Evolutionary conservation across 2,797 vertebrate species (phyloP), one percentile per base, ranked within the genome.

Genomic region (Pseudochromis fuscus): DNA sequence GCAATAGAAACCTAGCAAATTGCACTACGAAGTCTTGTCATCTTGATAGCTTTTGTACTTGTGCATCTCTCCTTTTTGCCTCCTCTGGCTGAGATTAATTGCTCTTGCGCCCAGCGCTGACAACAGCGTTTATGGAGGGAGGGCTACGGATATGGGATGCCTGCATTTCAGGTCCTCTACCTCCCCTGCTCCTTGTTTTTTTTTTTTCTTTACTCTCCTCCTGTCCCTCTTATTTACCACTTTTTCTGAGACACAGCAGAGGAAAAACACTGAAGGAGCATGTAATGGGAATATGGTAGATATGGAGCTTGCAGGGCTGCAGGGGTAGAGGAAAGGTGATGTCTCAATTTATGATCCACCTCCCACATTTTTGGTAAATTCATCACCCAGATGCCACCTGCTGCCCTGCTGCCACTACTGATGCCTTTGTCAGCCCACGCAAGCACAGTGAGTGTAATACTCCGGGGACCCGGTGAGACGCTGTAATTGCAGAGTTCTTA

Each of bases 21-120:
- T 91, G 75, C 82, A 70, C 70, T 61, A 85, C 69, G 5, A 85
- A 79, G 77, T 88, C 87, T 85, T 93, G 90, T 92, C 93, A 89
- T 92, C 89, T 76, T 82, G 81, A 92, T 90, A 85, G 88, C 91
- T 88, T 91, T 90, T 91, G 84, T 91, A 81, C 81, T 86, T 78
- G 77, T 77, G 77, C 67, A 58, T 87, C 79, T 88, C 69, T 89
- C 66, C 77, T 77, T 77, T 75, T 77, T 75, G 62, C 82, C 72
- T 88, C 82, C 83, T 84, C 78, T 72, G 59, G 73, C 86, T 72
- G 71, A 94, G 93, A 94, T 93, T 89, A 94, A 94, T 94, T 92
- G 87, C 88, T 89, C 67, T 65, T 65, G 68, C 62, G 73, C 58
- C 63, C 66, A 67, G 35, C 66, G 81, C 80, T 91, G 90, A 94